Base-by-base conservation (phyloP, 2,797 vertebrate species). In the Neopelma chrysocephalum region DNA sequence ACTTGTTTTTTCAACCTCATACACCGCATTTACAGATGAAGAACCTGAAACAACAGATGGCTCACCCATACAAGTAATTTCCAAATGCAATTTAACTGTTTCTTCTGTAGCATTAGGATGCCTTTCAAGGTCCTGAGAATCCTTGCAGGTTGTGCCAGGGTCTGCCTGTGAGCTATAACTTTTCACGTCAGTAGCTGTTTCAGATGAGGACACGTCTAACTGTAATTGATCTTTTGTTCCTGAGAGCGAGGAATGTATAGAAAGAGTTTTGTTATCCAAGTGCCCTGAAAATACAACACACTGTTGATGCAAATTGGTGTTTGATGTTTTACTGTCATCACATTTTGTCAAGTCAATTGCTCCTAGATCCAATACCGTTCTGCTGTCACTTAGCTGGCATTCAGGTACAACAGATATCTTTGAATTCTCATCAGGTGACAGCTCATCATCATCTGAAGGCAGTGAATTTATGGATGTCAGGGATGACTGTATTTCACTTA, bases 381-480 rank as follows among this genome's bases (percentile, higher is more conserved):
- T 98, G 92, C 95, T 98, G 85, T 98, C 97, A 40, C 93, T 98
- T 89, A 97, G 91, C 60, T 98, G 98, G 70, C 96, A 95, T 78
- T 98, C 98, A 57, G 97, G 96, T 65, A 96, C 78, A 89, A 97
- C 0, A 73, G 98, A 98, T 89, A 97, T 96, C 94, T 98, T 98
- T 56, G 98, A 99, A 94, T 97, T 98, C 84, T 98, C 98, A 94
- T 99, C 99, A 12, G 98, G 98, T 79, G 98, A 98, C 66, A 98
- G 94, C 48, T 98, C 98, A 86, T 99, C 99, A 72, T 99, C 99
- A 91, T 99, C 99, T 57, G 99, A 99, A 62, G 99, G 99, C 50
- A 99, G 97, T 31, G 99, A 99, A 96, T 99, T 99, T 97, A 99
- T 99, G 34, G 99, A 99, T 29, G 99, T 99, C 87, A 99, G 97